phyloP scores from a whole-genome alignment of 2,888 invertebrate species.

The Aphrophora alni region DNA sequence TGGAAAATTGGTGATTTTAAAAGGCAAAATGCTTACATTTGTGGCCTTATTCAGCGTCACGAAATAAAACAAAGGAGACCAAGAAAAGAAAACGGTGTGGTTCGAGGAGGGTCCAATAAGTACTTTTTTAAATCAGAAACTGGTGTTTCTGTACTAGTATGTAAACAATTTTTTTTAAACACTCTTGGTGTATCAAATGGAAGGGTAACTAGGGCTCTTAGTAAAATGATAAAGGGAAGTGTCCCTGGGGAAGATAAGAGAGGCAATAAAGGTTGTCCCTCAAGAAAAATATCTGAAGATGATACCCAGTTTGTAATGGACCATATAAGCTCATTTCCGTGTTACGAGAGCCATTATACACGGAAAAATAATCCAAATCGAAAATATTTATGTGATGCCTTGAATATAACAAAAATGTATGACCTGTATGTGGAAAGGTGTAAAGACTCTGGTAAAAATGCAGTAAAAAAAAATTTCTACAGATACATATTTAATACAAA shows the following conservation, averaged over 20 bases:
- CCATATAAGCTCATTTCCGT: constrained; percentile 21
- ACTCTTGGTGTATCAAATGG: neutral
- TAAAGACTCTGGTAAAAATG: neutral
- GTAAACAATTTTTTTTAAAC: neutral
- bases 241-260: constrained; percentile 28
- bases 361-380: constrained; percentile 17
- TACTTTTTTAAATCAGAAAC: neutral
- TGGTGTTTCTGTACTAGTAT: constrained; percentile 4
- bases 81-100: neutral
- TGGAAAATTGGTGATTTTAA: constrained; percentile 17
- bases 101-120: neutral
- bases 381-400: constrained; percentile 10
- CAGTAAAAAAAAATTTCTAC: constrained; percentile 15
- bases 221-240: constrained; percentile 10
- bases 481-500: constrained; percentile 16
- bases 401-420: constrained; percentile 29
- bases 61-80: too few relatives aligned
- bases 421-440: constrained; percentile 15
- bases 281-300: constrained; percentile 16
- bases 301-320: constrained; percentile 11
- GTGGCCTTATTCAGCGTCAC: too few relatives aligned
- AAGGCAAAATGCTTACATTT: neutral
- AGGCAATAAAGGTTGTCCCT: constrained; percentile 14
- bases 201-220: neutral
- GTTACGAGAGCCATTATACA: constrained; percentile 19